These are phyloP conservation scores for Datnioides undecimradiatus DNA, from an alignment of 2,113 vertebrate species.

Conservation along the genomic window DNA sequence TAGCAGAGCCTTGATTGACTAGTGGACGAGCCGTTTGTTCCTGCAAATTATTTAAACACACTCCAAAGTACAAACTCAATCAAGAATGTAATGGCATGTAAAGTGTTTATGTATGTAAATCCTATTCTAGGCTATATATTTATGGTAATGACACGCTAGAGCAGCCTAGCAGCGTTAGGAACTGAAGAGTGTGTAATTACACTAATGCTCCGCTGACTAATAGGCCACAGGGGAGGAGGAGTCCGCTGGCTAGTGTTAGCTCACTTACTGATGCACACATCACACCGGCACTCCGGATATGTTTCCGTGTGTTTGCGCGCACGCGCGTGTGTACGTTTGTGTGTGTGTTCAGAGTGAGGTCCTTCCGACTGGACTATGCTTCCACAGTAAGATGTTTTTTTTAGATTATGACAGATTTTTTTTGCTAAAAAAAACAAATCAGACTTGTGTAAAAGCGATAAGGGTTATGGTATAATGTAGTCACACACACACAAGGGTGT, in stretches of 20 bases:
- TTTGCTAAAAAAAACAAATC: not conserved
- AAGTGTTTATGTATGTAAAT: conserved; percentile 80
- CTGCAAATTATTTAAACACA: conserved; percentile 62
- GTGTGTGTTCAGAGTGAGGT: not conserved
- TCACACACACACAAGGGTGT: not conserved
- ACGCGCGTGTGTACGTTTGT: conserved; percentile 2
- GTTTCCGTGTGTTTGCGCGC: not conserved
- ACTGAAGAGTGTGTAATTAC: conserved; percentile 81
- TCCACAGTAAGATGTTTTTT: not conserved
- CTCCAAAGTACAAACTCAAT: conserved; percentile 71
- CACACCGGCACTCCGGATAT: conserved; percentile 16
- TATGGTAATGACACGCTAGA: conserved; percentile 76
- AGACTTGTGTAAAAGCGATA: not conserved
- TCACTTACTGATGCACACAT: conserved; percentile 60
- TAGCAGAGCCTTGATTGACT: conserved; percentile 41
- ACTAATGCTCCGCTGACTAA: conserved; percentile 78
- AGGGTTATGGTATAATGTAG: not conserved
- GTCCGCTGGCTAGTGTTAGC: conserved; percentile 61
- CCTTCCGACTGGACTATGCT: not conserved
- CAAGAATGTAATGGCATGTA: conserved; percentile 74
- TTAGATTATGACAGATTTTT: not conserved
- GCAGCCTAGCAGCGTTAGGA: conserved; percentile 67
- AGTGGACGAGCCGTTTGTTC: conserved; percentile 32
- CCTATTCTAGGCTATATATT: conserved; percentile 75
- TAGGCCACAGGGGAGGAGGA: conserved; percentile 75